Evolutionary conservation across 2,113 vertebrate genomes (phyloP).

Genomic region (Scolopax mira): DNA sequence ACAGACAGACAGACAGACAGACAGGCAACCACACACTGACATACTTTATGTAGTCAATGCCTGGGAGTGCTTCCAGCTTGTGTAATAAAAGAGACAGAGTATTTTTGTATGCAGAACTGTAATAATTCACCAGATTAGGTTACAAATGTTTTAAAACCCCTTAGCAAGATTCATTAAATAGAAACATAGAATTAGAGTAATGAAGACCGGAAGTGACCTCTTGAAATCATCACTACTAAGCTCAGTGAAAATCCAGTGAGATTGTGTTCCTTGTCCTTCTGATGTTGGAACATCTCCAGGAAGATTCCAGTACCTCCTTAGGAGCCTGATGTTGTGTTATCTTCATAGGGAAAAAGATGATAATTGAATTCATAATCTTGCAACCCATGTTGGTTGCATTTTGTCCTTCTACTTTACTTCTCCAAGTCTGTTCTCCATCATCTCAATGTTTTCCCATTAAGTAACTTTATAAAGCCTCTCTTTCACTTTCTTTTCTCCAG

Average conservation of each 20-base stretch:
- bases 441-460: background rate
- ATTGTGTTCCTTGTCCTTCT: background rate
- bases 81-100: background rate
- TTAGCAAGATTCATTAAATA: background rate
- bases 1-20: no score
- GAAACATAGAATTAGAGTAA: background rate
- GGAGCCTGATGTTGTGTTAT: background rate
- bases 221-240: background rate
- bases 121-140: background rate
- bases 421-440: background rate
- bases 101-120: background rate
- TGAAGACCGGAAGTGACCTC: background rate
- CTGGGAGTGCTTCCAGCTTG: background rate
- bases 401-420: background rate
- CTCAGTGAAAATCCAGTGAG: background rate
- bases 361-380: background rate
- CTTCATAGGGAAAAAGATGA: fast-evolving
- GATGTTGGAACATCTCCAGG: background rate
- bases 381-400: background rate
- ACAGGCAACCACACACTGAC: background rate
- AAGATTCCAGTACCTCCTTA: background rate
- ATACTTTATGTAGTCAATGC: background rate
- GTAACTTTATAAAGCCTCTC: background rate
- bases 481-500: background rate
- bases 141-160: background rate